These are phyloP conservation scores for Linurgus olivaceus DNA, from an alignment of 2,797 vertebrate genomes.

Conservation along the genomic window DNA sequence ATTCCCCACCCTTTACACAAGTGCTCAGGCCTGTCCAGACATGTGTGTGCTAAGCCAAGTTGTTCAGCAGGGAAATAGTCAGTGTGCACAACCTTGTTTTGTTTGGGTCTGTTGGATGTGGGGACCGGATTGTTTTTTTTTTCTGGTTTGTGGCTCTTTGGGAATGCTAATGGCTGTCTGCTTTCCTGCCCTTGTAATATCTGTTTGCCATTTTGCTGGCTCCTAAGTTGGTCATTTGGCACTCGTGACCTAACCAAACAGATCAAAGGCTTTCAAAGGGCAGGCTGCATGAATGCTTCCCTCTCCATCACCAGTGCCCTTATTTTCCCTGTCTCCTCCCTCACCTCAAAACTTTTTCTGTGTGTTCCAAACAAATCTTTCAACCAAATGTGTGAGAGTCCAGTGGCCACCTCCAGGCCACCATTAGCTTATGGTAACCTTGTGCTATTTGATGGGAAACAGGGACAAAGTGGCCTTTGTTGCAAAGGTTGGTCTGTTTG, in stretches of 20 bases:
- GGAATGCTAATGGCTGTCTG: conserved; percentile 67
- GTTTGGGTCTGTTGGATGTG: conserved; percentile 64
- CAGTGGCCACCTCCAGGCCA: neutral
- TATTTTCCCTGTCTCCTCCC: conserved; percentile 26
- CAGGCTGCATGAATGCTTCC: conserved; percentile 31
- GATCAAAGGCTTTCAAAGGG: conserved; percentile 56
- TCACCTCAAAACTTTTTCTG: neutral
- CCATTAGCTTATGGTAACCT: neutral
- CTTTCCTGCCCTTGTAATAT: conserved; percentile 63
- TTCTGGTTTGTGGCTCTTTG: conserved; percentile 62
- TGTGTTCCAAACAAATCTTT: conserved; percentile 6
- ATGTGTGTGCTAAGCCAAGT: conserved; percentile 38
- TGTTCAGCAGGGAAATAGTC: conserved; percentile 59
- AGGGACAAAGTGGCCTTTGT: conserved; percentile 27
- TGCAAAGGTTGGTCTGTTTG: conserved; percentile 2
- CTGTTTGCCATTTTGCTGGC: conserved; percentile 67
- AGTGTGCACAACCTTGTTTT: conserved; percentile 57
- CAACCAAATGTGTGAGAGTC: neutral
- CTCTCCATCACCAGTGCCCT: neutral
- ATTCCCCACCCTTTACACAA: conserved; percentile 44
- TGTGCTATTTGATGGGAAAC: neutral
- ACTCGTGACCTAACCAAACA: conserved; percentile 46
- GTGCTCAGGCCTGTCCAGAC: conserved; percentile 56
- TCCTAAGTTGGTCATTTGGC: conserved; percentile 61
- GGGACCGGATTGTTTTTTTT: neutral